Evolutionary conservation across 1,140 invertebrate genomes (phyloP), one percentile per base, ranked within the genome.

Genomic region (Calephelis nemesis): DNA sequence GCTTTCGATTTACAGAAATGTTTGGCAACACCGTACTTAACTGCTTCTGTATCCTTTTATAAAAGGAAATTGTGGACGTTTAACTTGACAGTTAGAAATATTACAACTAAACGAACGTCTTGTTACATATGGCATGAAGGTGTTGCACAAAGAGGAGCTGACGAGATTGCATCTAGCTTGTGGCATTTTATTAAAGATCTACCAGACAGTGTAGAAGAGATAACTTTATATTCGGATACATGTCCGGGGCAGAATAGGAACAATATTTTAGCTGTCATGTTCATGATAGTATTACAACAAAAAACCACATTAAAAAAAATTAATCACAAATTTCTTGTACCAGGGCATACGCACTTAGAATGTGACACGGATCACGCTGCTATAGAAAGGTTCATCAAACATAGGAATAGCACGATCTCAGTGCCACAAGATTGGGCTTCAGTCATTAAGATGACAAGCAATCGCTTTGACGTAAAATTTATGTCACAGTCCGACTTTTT

Each of bases 261-360:
- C 48, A 49, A 49, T 49, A 49, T 49, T 49, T 49, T 49, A 49
- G 48, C 48, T 49, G 48, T 49, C 48, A 49, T 49, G 48, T 49
- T 49, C 48, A 49, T 49, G 48, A 49, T 49, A 49, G 48, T 49
- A 49, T 49, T 49, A 49, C 48, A 49, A 49, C 48, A 49, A 49
- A 49, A 49, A 49, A 49, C 48, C 48, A 49, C 48, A 49, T 49
- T 49, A 49, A 49, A 49, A 49, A 49, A 49, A 49, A 49, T 49
- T 11, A 49, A 49, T 49, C 48, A 49, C 48, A 49, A 49, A 49
- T 49, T 49, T 49, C 48, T 49, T 49, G 48, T 49, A 49, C 48
- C 48, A 49, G 48, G 48, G 48, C 48, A 49, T 49, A 49, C 48
- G 48, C 48, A 49, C 48, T 49, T 49, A 49, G 48, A 49, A 49